Evolutionary conservation across 2,797 vertebrate genomes (phyloP), one percentile per base, ranked within the genome.

Genomic region (Lutjanus campechanus): DNA sequence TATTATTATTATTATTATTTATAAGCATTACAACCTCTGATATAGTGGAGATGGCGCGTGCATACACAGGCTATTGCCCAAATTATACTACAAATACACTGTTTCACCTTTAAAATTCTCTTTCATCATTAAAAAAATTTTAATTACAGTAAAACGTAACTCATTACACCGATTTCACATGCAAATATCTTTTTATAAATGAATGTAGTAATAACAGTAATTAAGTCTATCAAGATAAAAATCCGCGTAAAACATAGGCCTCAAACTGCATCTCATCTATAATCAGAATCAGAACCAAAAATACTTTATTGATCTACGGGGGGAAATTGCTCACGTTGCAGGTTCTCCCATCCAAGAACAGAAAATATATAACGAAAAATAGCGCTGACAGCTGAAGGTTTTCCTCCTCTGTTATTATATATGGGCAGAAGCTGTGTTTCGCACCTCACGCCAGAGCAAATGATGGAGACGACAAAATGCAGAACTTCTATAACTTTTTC

Each of bases 341-440:
- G 29, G 5, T 36, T 4, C 29, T 36, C 29, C 29, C 29, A 36
- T 36, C 5, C 29, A 36, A 36, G 29, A 5, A 36, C 29, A 36
- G 29, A 36, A 36, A 36, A 36, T 36, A 36, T 46, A 11, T 5
- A 64, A 64, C 16, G 36, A 68, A 69, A 66, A 53, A 16, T 8
- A 36, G 5, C 47, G 5, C 0, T 70, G 44, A 49, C 1, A 10
- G 8, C 61, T 51, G 3, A 25, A 72, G 7, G 10, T 56, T 46
- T 16, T 1, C 0, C 5, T 1, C 6, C 1, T 36, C 51, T 73
- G 29, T 3, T 17, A 19, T 3, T 6, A 0, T 9, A 13, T 20
- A 13, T 58, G 0, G 0, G 13, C 3, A 6, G 3, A 61, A 8
- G 13, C 8, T 4, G 11, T 8, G 12, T 56, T 13, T 56, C 6